Conservation (phyloP, 2,113 vertebrate genomes). For the Syrrhaptes paradoxus region DNA sequence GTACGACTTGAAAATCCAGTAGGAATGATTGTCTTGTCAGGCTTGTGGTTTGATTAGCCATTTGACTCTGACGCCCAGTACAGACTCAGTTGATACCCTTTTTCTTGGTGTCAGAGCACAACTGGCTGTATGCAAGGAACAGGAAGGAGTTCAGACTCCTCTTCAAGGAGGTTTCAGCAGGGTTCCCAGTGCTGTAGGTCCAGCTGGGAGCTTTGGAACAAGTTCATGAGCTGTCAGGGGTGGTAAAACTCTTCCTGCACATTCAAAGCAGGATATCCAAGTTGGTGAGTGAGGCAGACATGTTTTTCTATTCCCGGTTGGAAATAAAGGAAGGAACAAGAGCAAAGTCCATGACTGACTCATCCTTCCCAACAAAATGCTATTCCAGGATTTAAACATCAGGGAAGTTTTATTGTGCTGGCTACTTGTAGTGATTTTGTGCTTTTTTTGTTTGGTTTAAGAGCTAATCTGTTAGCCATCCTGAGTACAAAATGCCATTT, state of each 20-base stretch:
- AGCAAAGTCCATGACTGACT: neutral
- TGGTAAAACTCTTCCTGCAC: neutral
- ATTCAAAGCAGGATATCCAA: neutral
- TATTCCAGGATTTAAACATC: neutral
- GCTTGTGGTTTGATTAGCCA: neutral
- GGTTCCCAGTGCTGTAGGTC: neutral
- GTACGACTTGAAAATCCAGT: neutral
- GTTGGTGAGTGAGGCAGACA: neutral
- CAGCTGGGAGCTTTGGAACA: neutral
- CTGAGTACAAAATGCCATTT: neutral
- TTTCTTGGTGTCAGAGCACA: neutral
- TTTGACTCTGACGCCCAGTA: neutral
- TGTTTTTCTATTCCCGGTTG: neutral
- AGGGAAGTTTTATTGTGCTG: neutral
- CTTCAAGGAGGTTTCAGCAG: neutral
- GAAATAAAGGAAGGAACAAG: neutral
- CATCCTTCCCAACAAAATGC: neutral
- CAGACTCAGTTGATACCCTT: neutral
- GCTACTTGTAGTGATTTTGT: neutral
- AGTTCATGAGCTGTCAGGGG: neutral
- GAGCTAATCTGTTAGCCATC: neutral
- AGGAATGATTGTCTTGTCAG: neutral
- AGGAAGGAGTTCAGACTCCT: neutral
- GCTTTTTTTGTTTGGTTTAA: neutral
- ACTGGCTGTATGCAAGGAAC: neutral